These are phyloP conservation scores for Drosophila jambulina DNA, from an alignment of 1,140 invertebrate genomes.

Conservation along the genomic window DNA sequence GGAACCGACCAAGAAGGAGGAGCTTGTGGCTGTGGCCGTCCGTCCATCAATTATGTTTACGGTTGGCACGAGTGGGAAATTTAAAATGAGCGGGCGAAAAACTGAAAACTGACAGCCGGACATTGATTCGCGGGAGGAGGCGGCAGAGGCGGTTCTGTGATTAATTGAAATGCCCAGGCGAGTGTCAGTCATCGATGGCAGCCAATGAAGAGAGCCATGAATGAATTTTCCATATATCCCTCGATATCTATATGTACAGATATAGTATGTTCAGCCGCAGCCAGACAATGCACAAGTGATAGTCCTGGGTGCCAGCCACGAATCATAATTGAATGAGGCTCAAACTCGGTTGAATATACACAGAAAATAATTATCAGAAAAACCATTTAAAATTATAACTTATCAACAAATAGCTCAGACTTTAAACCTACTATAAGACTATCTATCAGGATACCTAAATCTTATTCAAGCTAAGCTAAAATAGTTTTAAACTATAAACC, in stretches of 20 bases:
- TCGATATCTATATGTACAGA: constrained; percentile 2
- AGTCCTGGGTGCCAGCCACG: constrained; percentile 45
- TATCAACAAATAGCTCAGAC: neutral
- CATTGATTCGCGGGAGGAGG: constrained; percentile 36
- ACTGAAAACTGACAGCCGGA: constrained; percentile 31
- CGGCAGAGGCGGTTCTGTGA: constrained; percentile 27
- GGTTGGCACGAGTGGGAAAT: constrained; percentile 51
- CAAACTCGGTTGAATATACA: neutral
- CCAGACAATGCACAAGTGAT: constrained; percentile 33
- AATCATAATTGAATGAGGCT: constrained; percentile 70
- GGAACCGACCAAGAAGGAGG: neutral
- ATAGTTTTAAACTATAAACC: neutral
- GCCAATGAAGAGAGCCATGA: constrained; percentile 59
- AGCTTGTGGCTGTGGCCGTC: constrained; percentile 7
- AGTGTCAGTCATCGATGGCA: constrained; percentile 63
- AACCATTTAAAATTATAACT: too few species aligned
- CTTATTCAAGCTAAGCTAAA: too few species aligned
- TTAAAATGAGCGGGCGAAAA: constrained; percentile 34
- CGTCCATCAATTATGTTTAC: constrained; percentile 63
- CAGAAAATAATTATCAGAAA: neutral
- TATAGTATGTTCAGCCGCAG: constrained; percentile 4
- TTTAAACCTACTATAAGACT: neutral
- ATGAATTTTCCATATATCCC: constrained; percentile 50
- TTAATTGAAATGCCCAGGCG: constrained; percentile 64
- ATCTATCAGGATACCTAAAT: neutral